Conservation (phyloP, 2,797 vertebrate species). For the Microcaecilia unicolor region DNA sequence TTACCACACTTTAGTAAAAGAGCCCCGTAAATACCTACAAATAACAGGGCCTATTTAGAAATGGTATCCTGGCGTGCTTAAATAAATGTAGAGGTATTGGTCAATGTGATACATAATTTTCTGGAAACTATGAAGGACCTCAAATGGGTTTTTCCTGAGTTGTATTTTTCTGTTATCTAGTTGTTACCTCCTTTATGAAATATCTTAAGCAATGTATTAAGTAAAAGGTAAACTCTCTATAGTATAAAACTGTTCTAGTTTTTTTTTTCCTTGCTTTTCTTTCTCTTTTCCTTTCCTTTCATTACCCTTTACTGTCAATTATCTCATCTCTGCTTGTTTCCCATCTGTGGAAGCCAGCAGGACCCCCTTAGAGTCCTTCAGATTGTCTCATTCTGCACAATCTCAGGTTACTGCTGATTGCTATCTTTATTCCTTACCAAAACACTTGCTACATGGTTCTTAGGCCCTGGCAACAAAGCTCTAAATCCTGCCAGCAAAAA, state of each 20-base stretch:
- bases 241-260: slow-evolving; percentile 29
- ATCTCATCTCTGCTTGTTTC: slow-evolving; percentile 46
- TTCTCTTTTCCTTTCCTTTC: slow-evolving; percentile 39
- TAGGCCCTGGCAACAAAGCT: slow-evolving; percentile 36
- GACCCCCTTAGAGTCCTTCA: slow-evolving; percentile 36
- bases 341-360: slow-evolving; percentile 37
- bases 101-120: accelerated
- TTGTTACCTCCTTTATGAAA: slow-evolving; percentile 31
- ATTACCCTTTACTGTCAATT: slow-evolving; percentile 48
- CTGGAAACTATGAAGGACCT: slow-evolving; percentile 7
- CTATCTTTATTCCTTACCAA: slow-evolving; percentile 46
- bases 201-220: slow-evolving; percentile 37
- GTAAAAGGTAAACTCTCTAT: slow-evolving; percentile 43
- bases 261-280: neutral
- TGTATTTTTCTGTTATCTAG: too few species aligned
- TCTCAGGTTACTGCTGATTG: slow-evolving; percentile 41
- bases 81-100: too few species aligned
- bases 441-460: slow-evolving; percentile 37
- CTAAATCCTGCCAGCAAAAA: slow-evolving; percentile 31
- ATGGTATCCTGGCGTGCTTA: too few species aligned
- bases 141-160: slow-evolving; percentile 6
- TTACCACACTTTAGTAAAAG: too few species aligned
- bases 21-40: too few species aligned
- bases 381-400: slow-evolving; percentile 42
- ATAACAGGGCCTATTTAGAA: too few species aligned